phyloP scores from a whole-genome alignment of 30 jellyfish, hydroid and myxozoan species.

The Chironex yamaguchii region DNA sequence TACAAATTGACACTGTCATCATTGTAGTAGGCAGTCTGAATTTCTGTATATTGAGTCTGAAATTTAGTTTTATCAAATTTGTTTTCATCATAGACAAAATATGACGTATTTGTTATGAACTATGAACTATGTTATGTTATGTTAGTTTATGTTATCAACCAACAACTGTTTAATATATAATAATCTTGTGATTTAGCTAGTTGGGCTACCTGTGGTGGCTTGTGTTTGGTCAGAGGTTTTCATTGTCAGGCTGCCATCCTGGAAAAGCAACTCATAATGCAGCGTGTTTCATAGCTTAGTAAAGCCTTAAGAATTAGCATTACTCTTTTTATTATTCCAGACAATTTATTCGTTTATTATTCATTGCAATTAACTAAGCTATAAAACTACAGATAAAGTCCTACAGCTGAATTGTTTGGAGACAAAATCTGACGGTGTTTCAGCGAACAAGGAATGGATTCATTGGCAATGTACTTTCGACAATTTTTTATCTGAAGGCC shows the following conservation, averaged over 20 bases:
- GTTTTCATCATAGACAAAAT: constrained; percentile 18
- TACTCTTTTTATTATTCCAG: too few relatives aligned
- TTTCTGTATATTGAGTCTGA: constrained; percentile 1
- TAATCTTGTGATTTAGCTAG: too few relatives aligned
- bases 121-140: too few relatives aligned
- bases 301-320: too few relatives aligned
- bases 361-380: neutral
- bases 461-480: neutral
- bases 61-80: constrained; percentile 18
- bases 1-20: neutral
- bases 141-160: too few relatives aligned
- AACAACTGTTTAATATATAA: too few relatives aligned
- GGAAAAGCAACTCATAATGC: neutral
- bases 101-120: constrained; percentile 9
- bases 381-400: neutral
- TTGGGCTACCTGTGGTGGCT: too few relatives aligned
- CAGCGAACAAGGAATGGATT: neutral
- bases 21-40: constrained; percentile 10
- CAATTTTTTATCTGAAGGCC: neutral
- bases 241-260: too few relatives aligned
- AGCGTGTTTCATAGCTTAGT: neutral
- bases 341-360: too few relatives aligned
- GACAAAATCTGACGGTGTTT: neutral
- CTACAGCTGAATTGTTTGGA: neutral
- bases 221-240: too few relatives aligned